Evolutionary conservation across 1,140 invertebrate genomes (phyloP), one percentile per base, ranked within the genome.

Genomic region (Drosophila arizonae): DNA sequence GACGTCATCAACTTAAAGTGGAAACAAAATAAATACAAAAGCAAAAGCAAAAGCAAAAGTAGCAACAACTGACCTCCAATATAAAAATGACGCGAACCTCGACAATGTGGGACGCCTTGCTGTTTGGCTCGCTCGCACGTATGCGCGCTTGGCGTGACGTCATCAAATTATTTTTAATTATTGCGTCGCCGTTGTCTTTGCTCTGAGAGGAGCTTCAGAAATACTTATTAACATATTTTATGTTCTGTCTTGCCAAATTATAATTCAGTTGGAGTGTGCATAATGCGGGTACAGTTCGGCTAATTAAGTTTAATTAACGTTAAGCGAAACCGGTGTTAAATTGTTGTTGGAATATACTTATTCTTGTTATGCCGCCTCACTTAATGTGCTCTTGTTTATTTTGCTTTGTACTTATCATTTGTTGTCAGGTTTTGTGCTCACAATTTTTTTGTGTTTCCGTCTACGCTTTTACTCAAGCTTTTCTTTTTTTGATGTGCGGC

Each of bases 261-360:
- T 66, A 63, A 66, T 71, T 71, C 57, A 56, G 51, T 61, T 76
- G 48, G 41, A 73, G 67, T 67, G 67, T 72, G 66, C 63, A 66
- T 50, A 66, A 30, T 79, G 55, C 63, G 69, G 73, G 69, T 70
- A 57, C 60, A 63, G 50, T 62, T 45, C 51, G 28, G 56, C 81
- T 85, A 85, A 85, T 85, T 85, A 85, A 67, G 45, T 68, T 78
- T 85, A 85, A 85, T 85, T 87, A 81, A 71, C 58, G 46, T 60
- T 66, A 77, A 84, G 72, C 77, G 50, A 74, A 85, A 77, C 82
- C 79, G 75, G 72, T 85, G 81, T 69, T 76, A 69, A 87, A 78
- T 78, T 60, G 52, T 60, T 69, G 48, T 75, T 51, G 28, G 26
- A 15, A 48, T 17, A 13, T 13, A 45, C 11, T 56, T 67, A 28